These are phyloP conservation scores for Tipula helvola DNA, from an alignment of 2,888 invertebrate genomes.

Conservation along the genomic window DNA sequence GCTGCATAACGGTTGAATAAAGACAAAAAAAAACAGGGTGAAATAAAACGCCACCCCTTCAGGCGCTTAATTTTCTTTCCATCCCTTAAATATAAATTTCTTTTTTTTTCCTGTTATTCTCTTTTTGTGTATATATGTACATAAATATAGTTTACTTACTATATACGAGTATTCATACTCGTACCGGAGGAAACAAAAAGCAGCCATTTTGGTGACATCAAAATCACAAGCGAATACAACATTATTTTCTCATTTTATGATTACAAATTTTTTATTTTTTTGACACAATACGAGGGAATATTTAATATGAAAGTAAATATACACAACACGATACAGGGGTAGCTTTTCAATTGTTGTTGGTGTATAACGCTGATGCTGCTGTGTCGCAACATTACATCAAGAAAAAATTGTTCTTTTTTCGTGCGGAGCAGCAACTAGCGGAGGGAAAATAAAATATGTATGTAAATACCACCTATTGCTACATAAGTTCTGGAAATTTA, in stretches of 20 bases:
- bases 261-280: background rate
- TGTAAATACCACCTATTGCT: background rate
- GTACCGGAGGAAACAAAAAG: background rate
- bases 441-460: background rate
- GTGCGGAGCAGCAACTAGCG: background rate
- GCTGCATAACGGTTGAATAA: background rate
- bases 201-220: constrained; percentile 4
- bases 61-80: background rate
- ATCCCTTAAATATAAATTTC: background rate
- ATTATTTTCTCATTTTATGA: background rate
- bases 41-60: background rate
- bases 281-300: background rate
- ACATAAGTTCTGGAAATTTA: background rate
- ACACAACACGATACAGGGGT: background rate
- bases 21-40: background rate
- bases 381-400: background rate
- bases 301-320: background rate
- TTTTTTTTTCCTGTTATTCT: background rate
- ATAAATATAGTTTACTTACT: background rate
- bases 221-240: background rate
- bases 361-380: background rate
- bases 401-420: background rate
- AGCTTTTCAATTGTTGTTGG: background rate
- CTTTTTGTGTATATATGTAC: background rate
- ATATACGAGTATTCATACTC: background rate